These are phyloP conservation scores for Syngnathus scovelli DNA, from an alignment of 2,113 vertebrate species.

Conservation along the genomic window DNA sequence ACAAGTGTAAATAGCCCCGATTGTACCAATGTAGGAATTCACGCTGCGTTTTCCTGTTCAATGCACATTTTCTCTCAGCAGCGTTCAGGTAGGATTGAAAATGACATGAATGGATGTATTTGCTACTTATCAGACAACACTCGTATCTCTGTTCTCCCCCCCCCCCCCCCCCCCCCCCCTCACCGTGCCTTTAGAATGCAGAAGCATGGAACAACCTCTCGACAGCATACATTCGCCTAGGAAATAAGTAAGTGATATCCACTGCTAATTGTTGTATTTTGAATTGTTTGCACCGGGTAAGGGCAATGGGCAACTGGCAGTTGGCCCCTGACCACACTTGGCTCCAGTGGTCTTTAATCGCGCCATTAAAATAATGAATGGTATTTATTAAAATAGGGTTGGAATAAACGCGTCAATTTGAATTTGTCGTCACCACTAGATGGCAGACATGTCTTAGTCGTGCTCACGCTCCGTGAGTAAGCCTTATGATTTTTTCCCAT, in stretches of 20 bases:
- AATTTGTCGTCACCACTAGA: too few species aligned
- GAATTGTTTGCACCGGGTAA: too few species aligned
- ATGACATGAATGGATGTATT: neutral
- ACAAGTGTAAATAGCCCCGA: neutral
- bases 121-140: neutral
- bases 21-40: neutral
- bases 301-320: too few species aligned
- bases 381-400: too few species aligned
- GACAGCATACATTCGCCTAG: constrained; percentile 89
- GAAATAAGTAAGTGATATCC: constrained; percentile 84
- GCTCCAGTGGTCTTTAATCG: too few species aligned
- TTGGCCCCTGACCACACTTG: too few species aligned
- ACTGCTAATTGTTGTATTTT: constrained; percentile 21
- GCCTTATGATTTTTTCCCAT: too few species aligned
- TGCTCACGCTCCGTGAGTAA: too few species aligned
- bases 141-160: neutral
- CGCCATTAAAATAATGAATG: too few species aligned
- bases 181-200: constrained; percentile 77
- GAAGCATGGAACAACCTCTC: constrained; percentile 99
- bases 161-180: neutral
- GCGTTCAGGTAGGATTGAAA: neutral
- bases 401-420: too few species aligned
- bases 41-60: neutral
- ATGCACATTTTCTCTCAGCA: neutral
- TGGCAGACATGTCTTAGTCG: too few species aligned